These are phyloP conservation scores for Oegoconia quadripuncta DNA, from an alignment of 2,888 invertebrate species.

Conservation along the genomic window DNA sequence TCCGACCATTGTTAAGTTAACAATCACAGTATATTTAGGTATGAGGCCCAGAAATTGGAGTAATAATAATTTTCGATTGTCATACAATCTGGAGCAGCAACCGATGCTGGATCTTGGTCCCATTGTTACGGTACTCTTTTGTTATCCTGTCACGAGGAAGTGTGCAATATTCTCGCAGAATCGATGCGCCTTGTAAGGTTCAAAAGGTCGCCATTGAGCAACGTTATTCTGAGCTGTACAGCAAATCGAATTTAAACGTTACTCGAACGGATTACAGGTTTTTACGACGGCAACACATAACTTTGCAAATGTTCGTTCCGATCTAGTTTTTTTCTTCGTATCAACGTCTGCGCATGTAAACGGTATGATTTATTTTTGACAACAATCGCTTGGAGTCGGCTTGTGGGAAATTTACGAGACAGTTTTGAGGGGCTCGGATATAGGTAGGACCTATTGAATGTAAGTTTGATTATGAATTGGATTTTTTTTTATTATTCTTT, in stretches of 20 bases:
- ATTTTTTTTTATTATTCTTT: constrained; percentile 35
- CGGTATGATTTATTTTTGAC: constrained; percentile 72
- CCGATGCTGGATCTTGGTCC: constrained; percentile 32
- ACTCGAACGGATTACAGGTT: constrained; percentile 19
- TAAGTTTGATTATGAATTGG: constrained; percentile 50
- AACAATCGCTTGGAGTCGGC: constrained; percentile 53
- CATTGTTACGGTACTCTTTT: constrained; percentile 23
- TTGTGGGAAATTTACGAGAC: constrained; percentile 75
- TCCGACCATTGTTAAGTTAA: constrained; percentile 52
- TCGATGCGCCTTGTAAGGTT: constrained; percentile 35
- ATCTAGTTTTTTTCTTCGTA: constrained; percentile 49
- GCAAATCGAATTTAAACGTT: constrained; percentile 17
- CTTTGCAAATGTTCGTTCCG: constrained; percentile 40
- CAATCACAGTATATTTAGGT: constrained; percentile 44
- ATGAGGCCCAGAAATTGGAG: constrained; percentile 42
- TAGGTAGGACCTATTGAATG: too few relatives aligned
- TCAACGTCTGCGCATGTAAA: constrained; percentile 45
- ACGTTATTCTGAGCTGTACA: constrained; percentile 5
- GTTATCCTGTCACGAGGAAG: constrained; percentile 64
- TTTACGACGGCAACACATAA: constrained; percentile 19
- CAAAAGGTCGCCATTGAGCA: constrained; percentile 28
- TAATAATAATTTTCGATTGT: constrained; percentile 61
- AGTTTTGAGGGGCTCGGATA: constrained; percentile 53
- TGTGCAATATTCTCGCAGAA: constrained; percentile 55
- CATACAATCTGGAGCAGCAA: constrained; percentile 61